Evolutionary conservation across 2,113 vertebrate genomes (phyloP).

Genomic region (Trogon melanurus): DNA sequence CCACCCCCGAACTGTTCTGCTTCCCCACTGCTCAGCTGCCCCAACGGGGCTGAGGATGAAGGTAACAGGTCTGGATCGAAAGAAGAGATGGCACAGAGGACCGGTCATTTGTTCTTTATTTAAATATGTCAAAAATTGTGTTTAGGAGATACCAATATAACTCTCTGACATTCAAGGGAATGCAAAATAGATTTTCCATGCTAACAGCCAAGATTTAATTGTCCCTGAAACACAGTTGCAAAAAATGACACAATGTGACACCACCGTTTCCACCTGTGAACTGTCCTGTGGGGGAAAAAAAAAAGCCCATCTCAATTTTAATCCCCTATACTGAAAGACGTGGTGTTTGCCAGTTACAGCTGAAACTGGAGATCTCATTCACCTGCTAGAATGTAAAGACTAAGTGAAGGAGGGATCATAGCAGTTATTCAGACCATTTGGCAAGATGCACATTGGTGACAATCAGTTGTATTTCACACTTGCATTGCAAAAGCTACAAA

Average conservation of each 20-base stretch:
- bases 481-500: slow-evolving; percentile 24
- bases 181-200: background rate
- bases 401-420: background rate
- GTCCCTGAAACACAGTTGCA: slow-evolving; percentile 19
- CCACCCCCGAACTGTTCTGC: background rate
- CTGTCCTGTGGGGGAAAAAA: background rate
- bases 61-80: background rate
- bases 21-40: background rate
- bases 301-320: background rate
- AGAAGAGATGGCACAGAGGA: background rate
- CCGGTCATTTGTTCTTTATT: background rate
- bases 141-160: background rate
- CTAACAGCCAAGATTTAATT: slow-evolving; percentile 26
- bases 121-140: background rate
- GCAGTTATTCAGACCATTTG: background rate
- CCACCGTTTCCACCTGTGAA: slow-evolving; percentile 14
- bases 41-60: background rate
- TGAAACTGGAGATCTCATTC: background rate
- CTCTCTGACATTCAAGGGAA: slow-evolving; percentile 15
- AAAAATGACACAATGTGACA: slow-evolving; percentile 20
- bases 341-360: background rate
- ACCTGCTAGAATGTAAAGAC: slow-evolving; percentile 15
- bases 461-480: slow-evolving; percentile 41
- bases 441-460: background rate
- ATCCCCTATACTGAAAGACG: background rate